phyloP scores from a whole-genome alignment of 2,888 invertebrate species.

The Heterodera filipjevi region DNA sequence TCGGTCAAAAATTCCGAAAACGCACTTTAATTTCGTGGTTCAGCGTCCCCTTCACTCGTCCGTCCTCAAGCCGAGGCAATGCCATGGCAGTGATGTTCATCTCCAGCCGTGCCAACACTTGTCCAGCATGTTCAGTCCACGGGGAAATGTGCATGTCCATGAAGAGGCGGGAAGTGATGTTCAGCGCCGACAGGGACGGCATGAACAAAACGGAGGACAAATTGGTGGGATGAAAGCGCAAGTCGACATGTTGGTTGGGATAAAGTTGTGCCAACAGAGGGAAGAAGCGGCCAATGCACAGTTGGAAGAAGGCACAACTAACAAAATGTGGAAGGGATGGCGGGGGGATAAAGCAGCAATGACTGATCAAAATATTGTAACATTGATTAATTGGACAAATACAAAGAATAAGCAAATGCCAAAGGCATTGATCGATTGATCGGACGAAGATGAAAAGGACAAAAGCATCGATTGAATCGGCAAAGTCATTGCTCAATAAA shows the following conservation, averaged over 20 bases:
- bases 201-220: conserved; percentile 30
- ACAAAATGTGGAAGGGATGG: conserved; percentile 14
- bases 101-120: conserved; percentile 33
- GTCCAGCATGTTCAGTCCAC: conserved; percentile 30
- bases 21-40: conserved; percentile 42
- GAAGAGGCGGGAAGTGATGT: conserved; percentile 41
- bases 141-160: conserved; percentile 49
- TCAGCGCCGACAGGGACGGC: conserved; percentile 25
- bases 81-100: background rate
- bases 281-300: conserved; percentile 58
- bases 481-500: too few species aligned
- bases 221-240: conserved; percentile 49
- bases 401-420: too few species aligned
- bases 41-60: conserved; percentile 45
- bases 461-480: too few species aligned
- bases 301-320: conserved; percentile 48
- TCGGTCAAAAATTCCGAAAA: conserved; percentile 45
- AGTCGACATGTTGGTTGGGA: conserved; percentile 52
- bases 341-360: background rate
- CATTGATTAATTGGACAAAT: too few species aligned
- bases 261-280: conserved; percentile 44
- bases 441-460: too few species aligned
- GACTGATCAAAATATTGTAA: too few species aligned
- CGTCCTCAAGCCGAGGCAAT: background rate
- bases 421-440: too few species aligned